Percentiles rank a stretch among this genome's conserved stretches.
These are phyloP conservation scores for Keiferia lycopersicella DNA, from an alignment of 2,888 invertebrate species.

Conservation along the genomic window DNA sequence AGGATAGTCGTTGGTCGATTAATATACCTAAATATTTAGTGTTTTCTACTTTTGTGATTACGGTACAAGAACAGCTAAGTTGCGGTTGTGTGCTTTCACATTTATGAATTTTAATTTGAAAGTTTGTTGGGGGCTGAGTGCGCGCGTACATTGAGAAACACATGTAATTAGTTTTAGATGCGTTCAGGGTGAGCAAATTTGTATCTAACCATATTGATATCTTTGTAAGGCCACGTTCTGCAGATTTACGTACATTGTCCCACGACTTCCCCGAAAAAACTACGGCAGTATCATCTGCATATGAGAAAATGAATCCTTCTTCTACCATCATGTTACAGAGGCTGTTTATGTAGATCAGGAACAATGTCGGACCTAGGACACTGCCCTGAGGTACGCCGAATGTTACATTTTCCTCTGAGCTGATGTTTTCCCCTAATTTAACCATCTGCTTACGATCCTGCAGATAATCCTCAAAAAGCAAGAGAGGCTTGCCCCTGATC, in stretches of 20 bases:
- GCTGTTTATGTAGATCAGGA: neutral
- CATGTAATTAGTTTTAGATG: neutral
- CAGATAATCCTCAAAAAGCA: no score
- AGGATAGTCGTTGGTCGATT: no score
- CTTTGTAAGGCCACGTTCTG: neutral
- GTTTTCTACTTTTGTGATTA: no score
- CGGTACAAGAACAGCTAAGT: no score
- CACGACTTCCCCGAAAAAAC: neutral
- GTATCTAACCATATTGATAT: neutral
- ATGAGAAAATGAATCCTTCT: neutral
- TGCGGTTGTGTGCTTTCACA: no score
- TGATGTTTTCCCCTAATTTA: no score
- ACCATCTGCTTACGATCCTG: no score
- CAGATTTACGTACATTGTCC: neutral
- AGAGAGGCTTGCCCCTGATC: neutral
- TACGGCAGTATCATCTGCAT: conserved; percentile 2
- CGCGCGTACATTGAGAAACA: no score
- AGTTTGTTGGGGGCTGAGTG: no score
- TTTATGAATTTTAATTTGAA: no score
- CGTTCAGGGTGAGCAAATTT: conserved; percentile 1
- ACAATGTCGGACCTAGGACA: conserved; percentile 1
- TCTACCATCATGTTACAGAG: neutral
- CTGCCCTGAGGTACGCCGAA: conserved; percentile 9
- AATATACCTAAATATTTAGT: no score
- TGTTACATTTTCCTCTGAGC: no score